Base-by-base conservation (phyloP, 2,797 vertebrate species). In the Ptychobarbus kaznakovi region DNA sequence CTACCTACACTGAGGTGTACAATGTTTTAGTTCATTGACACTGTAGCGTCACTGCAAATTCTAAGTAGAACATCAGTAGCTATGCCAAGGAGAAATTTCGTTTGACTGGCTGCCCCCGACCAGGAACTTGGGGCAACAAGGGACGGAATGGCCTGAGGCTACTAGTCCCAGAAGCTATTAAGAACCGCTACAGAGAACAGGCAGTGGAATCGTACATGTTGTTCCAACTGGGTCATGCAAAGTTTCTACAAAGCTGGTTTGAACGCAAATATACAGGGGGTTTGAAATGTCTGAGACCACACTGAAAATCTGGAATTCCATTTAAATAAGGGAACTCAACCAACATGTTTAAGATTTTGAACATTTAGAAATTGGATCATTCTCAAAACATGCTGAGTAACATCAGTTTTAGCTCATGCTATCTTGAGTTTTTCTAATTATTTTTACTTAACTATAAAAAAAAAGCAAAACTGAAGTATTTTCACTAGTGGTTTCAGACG, bases 121-220 rank as follows among this genome's bases (percentile, higher is more conserved):
- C 42, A 46, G 44, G 38, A 77, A 49, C 73, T 70, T 51, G 13
- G 63, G 70, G 81, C 70, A 61, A 70, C 76, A 42, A 83, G 32
- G 82, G 83, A 86, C 56, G 32, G 44, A 81, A 86, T 86, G 81
- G 70, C 81, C 83, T 68, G 58, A 83, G 61, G 81, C 78, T 32
- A 38, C 35, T 15, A 76, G 83, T 79, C 81, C 77, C 82, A 80
- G 66, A 87, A 88, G 76, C 56, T 32, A 82, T 88, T 86, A 86
- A 81, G 25, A 42, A 85, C 81, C 3, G 5, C 74, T 70, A 25
- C 86, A 70, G 38, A 61, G 80, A 73, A 46, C 89, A 86, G 81
- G 69, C 85, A 63, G 53, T 66, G 38, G 51, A 75, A 86, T 72
- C 2, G 46, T 63, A 78, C 66, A 63, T 80, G 77, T 68, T 68